phyloP scores from a whole-genome alignment of 2,888 invertebrate genomes.

The Sinodicranocentrus sp. region DNA sequence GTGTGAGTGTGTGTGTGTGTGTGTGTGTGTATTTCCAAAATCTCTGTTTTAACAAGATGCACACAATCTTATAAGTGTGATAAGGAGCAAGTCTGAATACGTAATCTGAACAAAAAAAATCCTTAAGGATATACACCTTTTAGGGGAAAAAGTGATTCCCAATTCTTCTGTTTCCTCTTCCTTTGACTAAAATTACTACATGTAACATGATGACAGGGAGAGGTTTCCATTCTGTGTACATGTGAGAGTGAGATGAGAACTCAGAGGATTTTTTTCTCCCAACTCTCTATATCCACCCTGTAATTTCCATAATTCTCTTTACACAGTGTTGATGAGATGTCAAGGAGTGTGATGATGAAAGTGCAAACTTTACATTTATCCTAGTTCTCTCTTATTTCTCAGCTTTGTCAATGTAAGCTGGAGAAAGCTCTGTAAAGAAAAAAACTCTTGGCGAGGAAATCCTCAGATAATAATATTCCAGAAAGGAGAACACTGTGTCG shows the following conservation, averaged over 20 bases:
- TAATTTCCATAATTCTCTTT: conserved; percentile 63
- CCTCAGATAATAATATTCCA: conserved; percentile 16
- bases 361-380: conserved; percentile 48
- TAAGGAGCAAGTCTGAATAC: too few species aligned
- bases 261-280: conserved; percentile 4
- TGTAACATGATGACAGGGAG: not conserved
- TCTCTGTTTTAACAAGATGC: too few species aligned
- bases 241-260: too few species aligned
- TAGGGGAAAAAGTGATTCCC: too few species aligned
- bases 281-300: conserved; percentile 28
- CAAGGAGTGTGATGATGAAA: conserved; percentile 56
- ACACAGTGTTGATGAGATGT: conserved; percentile 62
- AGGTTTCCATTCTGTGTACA: too few species aligned
- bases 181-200: too few species aligned
- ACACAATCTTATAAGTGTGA: too few species aligned
- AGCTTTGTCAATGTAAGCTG: not conserved
- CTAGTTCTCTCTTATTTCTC: conserved; percentile 3
- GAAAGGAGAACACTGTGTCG: conserved; percentile 10
- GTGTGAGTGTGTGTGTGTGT: too few species aligned
- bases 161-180: too few species aligned
- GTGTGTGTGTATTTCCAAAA: too few species aligned
- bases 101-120: too few species aligned
- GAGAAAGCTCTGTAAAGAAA: not conserved
- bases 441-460: not conserved
- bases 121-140: not conserved